Evolutionary conservation across 2,797 vertebrate species (phyloP).

Genomic region (Anomalospiza imberbis): DNA sequence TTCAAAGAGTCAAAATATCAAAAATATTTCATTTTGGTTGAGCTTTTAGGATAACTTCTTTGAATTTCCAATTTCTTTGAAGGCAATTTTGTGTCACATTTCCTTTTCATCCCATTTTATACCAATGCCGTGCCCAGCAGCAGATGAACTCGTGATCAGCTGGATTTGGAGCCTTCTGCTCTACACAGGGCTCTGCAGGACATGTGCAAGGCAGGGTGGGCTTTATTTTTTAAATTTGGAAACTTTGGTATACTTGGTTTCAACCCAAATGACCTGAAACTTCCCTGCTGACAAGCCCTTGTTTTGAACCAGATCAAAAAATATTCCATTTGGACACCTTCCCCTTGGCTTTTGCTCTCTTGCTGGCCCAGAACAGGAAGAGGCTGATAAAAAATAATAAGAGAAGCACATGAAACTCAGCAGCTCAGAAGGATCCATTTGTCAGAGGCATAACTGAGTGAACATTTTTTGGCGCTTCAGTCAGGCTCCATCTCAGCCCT

Average conservation of each 20-base stretch:
- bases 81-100: background rate
- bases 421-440: background rate
- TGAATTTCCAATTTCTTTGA: background rate
- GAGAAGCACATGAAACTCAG: background rate
- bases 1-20: background rate
- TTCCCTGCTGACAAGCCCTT: background rate
- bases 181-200: background rate
- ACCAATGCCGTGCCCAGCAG: fast-evolving
- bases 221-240: background rate
- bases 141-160: background rate
- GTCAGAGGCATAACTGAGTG: background rate
- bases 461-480: background rate
- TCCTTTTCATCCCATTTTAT: background rate
- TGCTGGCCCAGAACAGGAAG: background rate
- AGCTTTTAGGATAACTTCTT: background rate
- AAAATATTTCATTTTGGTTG: background rate
- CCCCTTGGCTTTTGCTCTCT: background rate
- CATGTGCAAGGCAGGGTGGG: fast-evolving
- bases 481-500: background rate
- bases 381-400: background rate
- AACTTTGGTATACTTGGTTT: background rate
- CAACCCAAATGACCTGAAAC: background rate
- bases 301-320: background rate
- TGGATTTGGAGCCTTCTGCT: background rate
- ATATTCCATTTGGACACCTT: background rate